A percentile compares a stretch with the other conserved stretches of the same genome.
Evolutionary conservation across 2,113 vertebrate genomes (phyloP).

Genomic region (Gymnocephalus cernua): DNA sequence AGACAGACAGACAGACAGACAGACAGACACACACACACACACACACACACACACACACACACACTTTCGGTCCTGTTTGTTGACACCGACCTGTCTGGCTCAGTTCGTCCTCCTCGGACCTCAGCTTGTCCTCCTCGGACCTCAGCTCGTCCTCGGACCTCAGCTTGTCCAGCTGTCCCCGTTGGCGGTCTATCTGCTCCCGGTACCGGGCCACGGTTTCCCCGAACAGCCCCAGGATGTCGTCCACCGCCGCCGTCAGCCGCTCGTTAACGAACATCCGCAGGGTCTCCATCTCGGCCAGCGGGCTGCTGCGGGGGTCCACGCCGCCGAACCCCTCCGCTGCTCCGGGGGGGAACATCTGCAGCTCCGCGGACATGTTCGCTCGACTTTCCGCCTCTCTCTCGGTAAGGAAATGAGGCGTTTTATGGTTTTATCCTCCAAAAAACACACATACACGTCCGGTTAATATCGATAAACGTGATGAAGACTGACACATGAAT

Average conservation of each 20-base stretch:
- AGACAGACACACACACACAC: no score
- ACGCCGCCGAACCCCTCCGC: neutral
- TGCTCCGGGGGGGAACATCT: neutral
- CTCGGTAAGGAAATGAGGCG: neutral
- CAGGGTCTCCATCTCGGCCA: conserved; percentile 23
- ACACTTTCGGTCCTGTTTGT: no score
- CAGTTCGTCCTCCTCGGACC: conserved; percentile 10
- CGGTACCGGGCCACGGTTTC: conserved; percentile 34
- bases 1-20: no score
- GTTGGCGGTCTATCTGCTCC: conserved; percentile 38
- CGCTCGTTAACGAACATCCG: conserved; percentile 28
- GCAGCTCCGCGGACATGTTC: neutral
- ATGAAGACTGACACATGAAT: neutral
- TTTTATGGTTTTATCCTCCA: neutral
- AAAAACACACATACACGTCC: neutral
- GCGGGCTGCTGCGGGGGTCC: neutral
- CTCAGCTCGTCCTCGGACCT: conserved; percentile 6
- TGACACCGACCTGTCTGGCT: conserved; percentile 14
- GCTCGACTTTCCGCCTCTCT: neutral
- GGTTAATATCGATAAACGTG: no score
- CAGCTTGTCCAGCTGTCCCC: conserved; percentile 37
- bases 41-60: no score
- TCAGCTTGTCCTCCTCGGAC: conserved; percentile 30
- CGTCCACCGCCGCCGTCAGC: conserved; percentile 49
- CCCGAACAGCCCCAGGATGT: conserved; percentile 39